Base-by-base conservation (phyloP, 2,113 vertebrate genomes). In the Ploceus nigricollis region DNA sequence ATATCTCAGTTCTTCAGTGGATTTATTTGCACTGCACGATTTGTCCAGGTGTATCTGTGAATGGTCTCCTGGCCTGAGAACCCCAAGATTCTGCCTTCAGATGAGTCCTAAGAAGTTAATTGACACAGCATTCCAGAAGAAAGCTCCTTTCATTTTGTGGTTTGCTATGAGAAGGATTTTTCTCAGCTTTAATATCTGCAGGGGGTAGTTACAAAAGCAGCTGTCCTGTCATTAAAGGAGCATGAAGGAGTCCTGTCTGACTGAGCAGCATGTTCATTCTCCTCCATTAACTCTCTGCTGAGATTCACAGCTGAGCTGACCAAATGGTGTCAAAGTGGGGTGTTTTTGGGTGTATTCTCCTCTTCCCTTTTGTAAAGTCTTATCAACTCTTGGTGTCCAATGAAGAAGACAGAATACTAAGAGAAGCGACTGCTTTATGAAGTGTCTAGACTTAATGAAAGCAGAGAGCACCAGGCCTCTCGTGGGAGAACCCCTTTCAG, bases 131-230 rank as follows among this genome's bases (percentile, higher is more conserved):
- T 95, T 94, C 68, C 90, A 96, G 92, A 93, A 90, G 63, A 78
- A 64, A 76, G 19, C 22, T 71, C 63, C 89, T 58, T 76, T 87
- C 58, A 89, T 89, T 60, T 58, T 92, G 92, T 79, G 90, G 69
- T 87, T 92, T 95, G 48, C 93, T 90, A 27, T 64, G 82, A 89
- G 86, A 92, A 96, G 72, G 79, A 93, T 93, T 96, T 97, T 94
- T 96, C 96, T 96, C 92, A 82, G 94, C 92, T 94, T 93, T 97
- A 93, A 90, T 96, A 92, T 95, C 94, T 89, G 82, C 89, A 81
- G 93, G 94, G 93, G 80, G 83, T 81, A 68, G 91, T 93, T 96
- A 93, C 89, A 95, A 97, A 95, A 95, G 91, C 86, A 93, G 82
- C 83, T 88, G 82, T 42, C 88, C 80, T 92, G 90, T 92, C 96